A percentile compares a stretch with the other conserved stretches of the same genome.
phyloP scores from a whole-genome alignment of 1,140 invertebrate genomes.

The Pogonus chalceus region DNA sequence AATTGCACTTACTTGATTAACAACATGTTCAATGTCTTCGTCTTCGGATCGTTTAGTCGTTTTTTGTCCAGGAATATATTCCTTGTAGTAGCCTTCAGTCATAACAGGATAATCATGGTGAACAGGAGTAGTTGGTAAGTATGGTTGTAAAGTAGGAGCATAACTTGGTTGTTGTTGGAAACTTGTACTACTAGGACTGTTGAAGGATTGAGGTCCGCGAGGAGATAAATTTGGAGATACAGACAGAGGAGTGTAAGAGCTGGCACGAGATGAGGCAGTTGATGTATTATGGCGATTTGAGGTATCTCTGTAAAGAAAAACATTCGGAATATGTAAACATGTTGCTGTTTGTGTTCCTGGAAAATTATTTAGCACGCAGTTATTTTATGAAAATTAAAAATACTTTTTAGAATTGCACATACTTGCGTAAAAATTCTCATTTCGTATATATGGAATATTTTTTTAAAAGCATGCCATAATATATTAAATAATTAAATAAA shows the following conservation, averaged over 20 bases:
- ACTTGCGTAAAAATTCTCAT: too few relatives aligned
- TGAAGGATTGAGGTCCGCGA: constrained; percentile 18
- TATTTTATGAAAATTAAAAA: too few relatives aligned
- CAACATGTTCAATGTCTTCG: constrained; percentile 22
- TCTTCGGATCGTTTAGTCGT: constrained; percentile 1
- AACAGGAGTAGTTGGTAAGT: constrained; percentile 9
- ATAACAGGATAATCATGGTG: neutral
- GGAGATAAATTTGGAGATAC: constrained; percentile 33
- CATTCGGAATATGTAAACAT: too few relatives aligned
- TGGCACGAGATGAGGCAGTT: constrained; percentile 24
- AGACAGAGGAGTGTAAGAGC: constrained; percentile 29
- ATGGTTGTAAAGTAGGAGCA: constrained; percentile 27
- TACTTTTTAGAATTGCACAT: too few relatives aligned
- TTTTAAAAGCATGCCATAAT: too few relatives aligned
- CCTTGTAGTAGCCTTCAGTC: neutral
- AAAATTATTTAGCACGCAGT: too few relatives aligned
- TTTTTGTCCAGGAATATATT: neutral
- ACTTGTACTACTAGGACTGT: constrained; percentile 24
- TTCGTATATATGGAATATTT: too few relatives aligned
- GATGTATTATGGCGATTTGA: constrained; percentile 23
- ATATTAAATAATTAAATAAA: too few relatives aligned
- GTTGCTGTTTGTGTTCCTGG: too few relatives aligned
- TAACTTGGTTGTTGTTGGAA: too few relatives aligned
- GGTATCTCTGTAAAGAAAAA: constrained; percentile 26
- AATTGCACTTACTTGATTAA: constrained; percentile 26